phyloP scores from a whole-genome alignment of 2,888 invertebrate genomes.

The Mythimna loreyi region DNA sequence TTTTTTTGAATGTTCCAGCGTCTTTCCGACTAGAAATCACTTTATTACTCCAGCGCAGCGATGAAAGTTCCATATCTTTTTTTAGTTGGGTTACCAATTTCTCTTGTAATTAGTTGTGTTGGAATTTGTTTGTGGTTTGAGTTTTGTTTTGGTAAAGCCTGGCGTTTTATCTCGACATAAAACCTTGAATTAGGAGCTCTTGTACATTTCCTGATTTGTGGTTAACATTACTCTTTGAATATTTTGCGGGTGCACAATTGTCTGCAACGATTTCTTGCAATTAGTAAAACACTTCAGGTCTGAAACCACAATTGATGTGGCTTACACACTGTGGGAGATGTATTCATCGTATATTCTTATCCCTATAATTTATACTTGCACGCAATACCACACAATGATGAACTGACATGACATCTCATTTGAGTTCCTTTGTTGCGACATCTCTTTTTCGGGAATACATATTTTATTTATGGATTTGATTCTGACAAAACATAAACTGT shows the following conservation, averaged over 20 bases:
- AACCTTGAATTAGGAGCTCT: slow-evolving; percentile 7
- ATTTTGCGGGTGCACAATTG: slow-evolving; percentile 12
- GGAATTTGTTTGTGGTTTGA: not conserved
- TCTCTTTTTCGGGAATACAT: not conserved
- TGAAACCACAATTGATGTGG: slow-evolving; percentile 20
- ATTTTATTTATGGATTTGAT: not conserved
- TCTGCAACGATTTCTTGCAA: slow-evolving; percentile 11
- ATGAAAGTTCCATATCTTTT: slow-evolving; percentile 52
- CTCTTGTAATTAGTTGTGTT: slow-evolving; percentile 18
- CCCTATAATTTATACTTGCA: slow-evolving; percentile 30
- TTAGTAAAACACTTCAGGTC: slow-evolving; percentile 14
- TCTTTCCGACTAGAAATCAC: slow-evolving; percentile 54
- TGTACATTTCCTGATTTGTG: slow-evolving; percentile 27
- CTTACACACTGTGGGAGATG: not conserved
- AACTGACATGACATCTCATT: slow-evolving; percentile 22
- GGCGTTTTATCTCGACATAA: not conserved
- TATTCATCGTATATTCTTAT: slow-evolving; percentile 6
- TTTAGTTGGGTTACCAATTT: slow-evolving; percentile 15
- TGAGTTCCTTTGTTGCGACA: slow-evolving; percentile 4
- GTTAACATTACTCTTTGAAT: slow-evolving; percentile 10
- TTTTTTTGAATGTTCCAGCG: slow-evolving; percentile 51
- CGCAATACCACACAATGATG: slow-evolving; percentile 9
- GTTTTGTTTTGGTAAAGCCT: slow-evolving; percentile 9
- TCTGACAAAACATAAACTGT: not conserved
- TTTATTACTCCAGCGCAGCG: slow-evolving; percentile 53